Base-by-base conservation (phyloP, 92 coral and sea anemone genomes). In the Phenganax stokvisi region DNA sequence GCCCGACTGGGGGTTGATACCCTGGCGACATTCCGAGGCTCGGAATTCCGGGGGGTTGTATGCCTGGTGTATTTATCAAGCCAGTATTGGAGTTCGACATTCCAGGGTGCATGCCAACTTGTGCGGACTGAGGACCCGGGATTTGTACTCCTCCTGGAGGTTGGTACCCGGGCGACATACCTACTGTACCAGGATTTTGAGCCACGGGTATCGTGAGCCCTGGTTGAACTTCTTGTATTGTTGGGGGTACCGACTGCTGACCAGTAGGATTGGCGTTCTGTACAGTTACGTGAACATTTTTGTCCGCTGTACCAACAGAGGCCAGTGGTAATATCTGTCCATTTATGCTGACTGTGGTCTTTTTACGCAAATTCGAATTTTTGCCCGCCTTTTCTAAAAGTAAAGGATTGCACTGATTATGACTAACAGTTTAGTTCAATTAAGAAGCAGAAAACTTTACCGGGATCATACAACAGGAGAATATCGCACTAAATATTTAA, bases 241-340 rank as follows among this genome's bases (percentile, higher is more conserved):
- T 68, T 1, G 73, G 73, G 11, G 63, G 83, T 15, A 10, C 20
- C 47, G 47, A 37, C 61, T 25, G 56, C 74, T 53, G 59, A n/a
- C 62, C 60, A 51, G 71, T 56, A n/a, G 72, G 44, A 10, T 20
- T 28, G 47, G 83, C 73, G 17, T 79, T 63, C 69, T 79, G 72
- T 3, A 79, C 74, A 16, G 74, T 79, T 12, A 79, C 74, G 83
- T 79, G 83, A 52, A 79, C 15, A 30, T 62, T 65, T 54, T 79
- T 79, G 83, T 79, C 74, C 27, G 83, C 8, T 20, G 72, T 6
- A n/a, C 28, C 16, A 2, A 79, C 52, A 7, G 53, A 44, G 17
- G 83, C 83, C 51, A 79, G 63, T 10, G 83, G 83, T 47, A 79
- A 54, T 8, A 79, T n/a, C 65, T 65, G 57, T 12, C 83, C 83